Conservation (phyloP, 2,888 invertebrate species). For the Dryadula phaetusa region DNA sequence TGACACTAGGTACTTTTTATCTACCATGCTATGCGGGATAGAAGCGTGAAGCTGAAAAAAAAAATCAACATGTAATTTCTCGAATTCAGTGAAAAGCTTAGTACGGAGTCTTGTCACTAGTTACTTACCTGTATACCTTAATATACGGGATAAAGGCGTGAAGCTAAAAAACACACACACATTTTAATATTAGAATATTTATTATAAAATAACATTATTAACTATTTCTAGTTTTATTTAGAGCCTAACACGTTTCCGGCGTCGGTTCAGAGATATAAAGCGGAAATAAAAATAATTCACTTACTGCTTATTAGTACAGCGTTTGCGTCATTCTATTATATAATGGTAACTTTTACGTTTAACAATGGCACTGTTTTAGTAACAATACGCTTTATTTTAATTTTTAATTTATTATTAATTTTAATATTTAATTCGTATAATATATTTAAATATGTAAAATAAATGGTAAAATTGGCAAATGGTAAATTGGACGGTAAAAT, state of each 20-base stretch:
- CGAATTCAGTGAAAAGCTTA: too few species aligned
- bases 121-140: too few species aligned
- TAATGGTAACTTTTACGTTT: conserved; percentile 47
- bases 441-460: not conserved
- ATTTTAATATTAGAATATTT: conserved; percentile 12
- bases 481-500: too few species aligned
- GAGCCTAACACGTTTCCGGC: conserved; percentile 3
- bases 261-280: conserved; percentile 15
- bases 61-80: too few species aligned
- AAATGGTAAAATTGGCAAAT: too few species aligned
- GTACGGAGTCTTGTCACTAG: too few species aligned
- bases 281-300: not conserved
- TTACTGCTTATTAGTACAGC: conserved; percentile 10
- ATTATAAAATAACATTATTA: conserved; percentile 5
- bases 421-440: not conserved
- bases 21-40: too few species aligned
- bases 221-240: conserved; percentile 1
- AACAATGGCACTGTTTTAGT: conserved; percentile 48
- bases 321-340: not conserved
- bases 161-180: too few species aligned
- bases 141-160: too few species aligned
- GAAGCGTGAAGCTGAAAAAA: too few species aligned
- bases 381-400: conserved; percentile 28
- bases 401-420: not conserved
- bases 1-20: too few species aligned